These are phyloP conservation scores for Paradoxurus hermaphroditus DNA, from an alignment of 2,113 vertebrate species.

Conservation along the genomic window DNA sequence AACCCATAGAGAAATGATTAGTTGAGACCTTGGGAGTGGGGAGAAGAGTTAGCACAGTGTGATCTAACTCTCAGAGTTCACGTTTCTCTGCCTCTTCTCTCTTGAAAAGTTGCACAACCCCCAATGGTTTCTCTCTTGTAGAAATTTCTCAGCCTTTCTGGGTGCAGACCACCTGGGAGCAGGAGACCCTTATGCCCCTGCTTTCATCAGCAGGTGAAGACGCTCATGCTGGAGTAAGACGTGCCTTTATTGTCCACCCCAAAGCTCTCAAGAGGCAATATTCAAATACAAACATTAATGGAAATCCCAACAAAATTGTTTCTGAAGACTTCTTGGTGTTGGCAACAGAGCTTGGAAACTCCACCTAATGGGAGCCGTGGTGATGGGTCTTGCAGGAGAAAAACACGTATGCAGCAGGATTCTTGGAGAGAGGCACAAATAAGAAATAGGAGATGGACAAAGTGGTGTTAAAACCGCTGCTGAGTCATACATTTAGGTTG, in stretches of 20 bases:
- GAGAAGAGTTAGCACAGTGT: background rate
- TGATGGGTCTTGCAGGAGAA: background rate
- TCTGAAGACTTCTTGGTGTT: background rate
- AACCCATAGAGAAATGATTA: background rate
- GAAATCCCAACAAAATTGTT: background rate
- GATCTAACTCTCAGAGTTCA: background rate
- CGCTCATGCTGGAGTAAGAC: background rate
- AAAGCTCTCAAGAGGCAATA: background rate
- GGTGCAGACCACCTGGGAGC: background rate
- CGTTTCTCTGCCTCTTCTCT: background rate
- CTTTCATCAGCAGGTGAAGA: background rate
- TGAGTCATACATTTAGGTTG: background rate
- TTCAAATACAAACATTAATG: background rate
- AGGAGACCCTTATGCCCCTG: accelerated
- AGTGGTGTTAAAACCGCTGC: background rate
- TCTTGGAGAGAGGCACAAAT: background rate
- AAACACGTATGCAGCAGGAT: background rate
- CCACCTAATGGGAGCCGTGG: background rate
- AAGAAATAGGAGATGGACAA: background rate
- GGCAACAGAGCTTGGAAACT: background rate
- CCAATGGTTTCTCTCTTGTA: background rate
- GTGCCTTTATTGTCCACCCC: background rate
- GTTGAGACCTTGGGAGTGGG: background rate
- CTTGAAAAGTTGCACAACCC: background rate
- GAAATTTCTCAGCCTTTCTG: background rate